Evolutionary conservation across 2,797 vertebrate species (phyloP).

Genomic region (Neostethus bicornis): DNA sequence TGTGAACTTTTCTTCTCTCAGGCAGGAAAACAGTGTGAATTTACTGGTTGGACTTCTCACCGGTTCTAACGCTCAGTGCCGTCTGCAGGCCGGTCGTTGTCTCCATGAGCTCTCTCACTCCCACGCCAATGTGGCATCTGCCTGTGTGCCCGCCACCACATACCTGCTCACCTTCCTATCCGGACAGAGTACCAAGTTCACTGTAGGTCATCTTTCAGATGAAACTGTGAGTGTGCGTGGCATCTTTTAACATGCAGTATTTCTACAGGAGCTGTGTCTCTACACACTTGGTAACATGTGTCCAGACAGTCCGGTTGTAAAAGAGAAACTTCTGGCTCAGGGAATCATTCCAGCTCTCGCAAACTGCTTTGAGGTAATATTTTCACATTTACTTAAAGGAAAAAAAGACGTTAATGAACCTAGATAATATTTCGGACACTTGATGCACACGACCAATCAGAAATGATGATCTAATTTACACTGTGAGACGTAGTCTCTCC

Average conservation of each 20-base stretch:
- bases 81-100: constrained; percentile 87
- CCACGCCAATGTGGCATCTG: constrained; percentile 78
- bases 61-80: constrained; percentile 83
- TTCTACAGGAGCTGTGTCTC: constrained; percentile 90
- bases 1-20: constrained; percentile 46
- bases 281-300: constrained; percentile 94
- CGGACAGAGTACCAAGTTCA: constrained; percentile 88
- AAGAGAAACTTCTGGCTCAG: constrained; percentile 89
- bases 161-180: constrained; percentile 96
- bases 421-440: no score
- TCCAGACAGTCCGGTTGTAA: constrained; percentile 84
- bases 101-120: constrained; percentile 94
- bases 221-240: not conserved
- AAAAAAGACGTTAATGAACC: no score
- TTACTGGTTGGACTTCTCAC: constrained; percentile 87
- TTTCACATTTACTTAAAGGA: no score
- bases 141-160: constrained; percentile 89
- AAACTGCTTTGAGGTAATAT: constrained; percentile 87
- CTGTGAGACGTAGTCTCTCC: no score
- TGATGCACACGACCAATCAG: no score
- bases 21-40: constrained; percentile 87
- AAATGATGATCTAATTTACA: no score
- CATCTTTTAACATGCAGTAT: not conserved
- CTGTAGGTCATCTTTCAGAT: constrained; percentile 74
- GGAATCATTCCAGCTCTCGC: constrained; percentile 88